These are phyloP conservation scores for Ctenodactylus gundi DNA, from an alignment of 2,113 vertebrate genomes.

Conservation along the genomic window DNA sequence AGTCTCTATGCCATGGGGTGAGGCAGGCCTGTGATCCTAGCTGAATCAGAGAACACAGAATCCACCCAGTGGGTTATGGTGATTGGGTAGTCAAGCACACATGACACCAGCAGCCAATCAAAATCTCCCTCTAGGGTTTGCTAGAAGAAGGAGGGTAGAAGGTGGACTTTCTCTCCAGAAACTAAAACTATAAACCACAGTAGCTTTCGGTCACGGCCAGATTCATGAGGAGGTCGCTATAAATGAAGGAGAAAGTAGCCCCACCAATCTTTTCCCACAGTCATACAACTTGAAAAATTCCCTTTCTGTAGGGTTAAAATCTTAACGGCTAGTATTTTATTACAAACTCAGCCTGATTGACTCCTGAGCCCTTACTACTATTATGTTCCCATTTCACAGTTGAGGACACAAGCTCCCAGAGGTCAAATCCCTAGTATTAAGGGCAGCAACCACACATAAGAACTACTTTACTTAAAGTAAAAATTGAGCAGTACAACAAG, in stretches of 20 bases:
- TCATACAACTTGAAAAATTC: not conserved
- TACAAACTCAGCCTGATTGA: not conserved
- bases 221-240: not conserved
- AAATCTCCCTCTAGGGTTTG: not conserved
- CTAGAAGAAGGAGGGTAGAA: not conserved
- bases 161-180: not conserved
- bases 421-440: slow-evolving; percentile 20
- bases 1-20: not conserved
- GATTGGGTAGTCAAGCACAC: not conserved
- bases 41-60: not conserved
- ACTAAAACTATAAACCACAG: slow-evolving; percentile 25
- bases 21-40: not conserved
- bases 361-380: not conserved
- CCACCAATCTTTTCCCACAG: slow-evolving; percentile 8
- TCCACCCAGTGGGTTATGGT: not conserved
- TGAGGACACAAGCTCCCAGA: not conserved
- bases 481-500: not conserved
- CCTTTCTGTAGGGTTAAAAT: not conserved
- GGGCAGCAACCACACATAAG: not conserved
- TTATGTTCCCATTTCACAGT: not conserved
- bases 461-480: not conserved
- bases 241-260: not conserved
- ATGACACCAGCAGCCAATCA: slow-evolving; percentile 1
- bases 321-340: too few species aligned
- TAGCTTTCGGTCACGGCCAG: not conserved